Percentiles rank a stretch among this genome's conserved stretches.
These are phyloP conservation scores for Drosophila tsacasi DNA, from an alignment of 1,140 invertebrate genomes.

Conservation along the genomic window DNA sequence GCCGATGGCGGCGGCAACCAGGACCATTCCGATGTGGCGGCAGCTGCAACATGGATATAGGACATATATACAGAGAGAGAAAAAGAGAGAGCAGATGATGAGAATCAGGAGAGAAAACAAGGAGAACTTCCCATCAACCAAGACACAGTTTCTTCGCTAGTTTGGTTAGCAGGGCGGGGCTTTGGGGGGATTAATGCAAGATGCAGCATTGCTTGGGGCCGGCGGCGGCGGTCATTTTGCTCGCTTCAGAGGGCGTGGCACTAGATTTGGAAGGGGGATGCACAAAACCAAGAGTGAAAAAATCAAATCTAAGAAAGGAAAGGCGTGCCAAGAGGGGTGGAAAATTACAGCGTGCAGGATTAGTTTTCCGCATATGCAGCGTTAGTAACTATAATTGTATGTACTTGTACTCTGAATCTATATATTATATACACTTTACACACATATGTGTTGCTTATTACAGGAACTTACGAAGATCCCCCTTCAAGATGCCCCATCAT, in stretches of 20 bases:
- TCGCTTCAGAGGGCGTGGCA: constrained; percentile 50
- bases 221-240: constrained; percentile 25
- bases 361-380: background rate
- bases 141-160: background rate
- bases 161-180: background rate
- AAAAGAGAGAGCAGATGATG: constrained; percentile 3
- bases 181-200: constrained; percentile 57
- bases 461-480: constrained; percentile 33
- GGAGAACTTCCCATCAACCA: constrained; percentile 7
- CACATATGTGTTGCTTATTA: background rate
- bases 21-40: constrained; percentile 79
- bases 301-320: constrained; percentile 35
- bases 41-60: constrained; percentile 65
- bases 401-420: background rate
- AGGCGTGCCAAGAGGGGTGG: constrained; percentile 5
- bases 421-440: background rate
- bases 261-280: constrained; percentile 31
- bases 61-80: constrained; percentile 8
- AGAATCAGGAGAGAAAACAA: background rate
- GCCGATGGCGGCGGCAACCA: constrained; percentile 77
- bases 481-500: background rate
- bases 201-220: constrained; percentile 75
- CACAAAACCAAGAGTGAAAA: constrained; percentile 39
- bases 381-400: background rate
- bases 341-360: constrained; percentile 7